Base-by-base conservation (phyloP, 2,113 vertebrate species). In the Opisthocomus hoazin region DNA sequence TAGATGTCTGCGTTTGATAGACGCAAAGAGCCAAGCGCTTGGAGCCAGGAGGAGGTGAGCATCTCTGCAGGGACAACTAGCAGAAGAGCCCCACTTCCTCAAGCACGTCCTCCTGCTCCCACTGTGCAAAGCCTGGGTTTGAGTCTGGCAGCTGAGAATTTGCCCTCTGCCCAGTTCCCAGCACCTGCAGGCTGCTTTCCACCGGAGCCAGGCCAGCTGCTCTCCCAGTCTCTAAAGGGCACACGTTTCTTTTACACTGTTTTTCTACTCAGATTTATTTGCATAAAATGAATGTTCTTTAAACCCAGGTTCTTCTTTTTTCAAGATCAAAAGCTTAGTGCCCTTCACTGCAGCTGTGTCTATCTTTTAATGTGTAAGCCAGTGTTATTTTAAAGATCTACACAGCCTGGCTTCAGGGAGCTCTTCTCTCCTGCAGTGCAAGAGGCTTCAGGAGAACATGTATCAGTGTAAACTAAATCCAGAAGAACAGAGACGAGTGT, bases 141-240 rank as follows among this genome's bases (percentile, higher is more conserved):
- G 81, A 71, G 39, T 18, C 48, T 4, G 1, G 56, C 76, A 92
- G 86, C 51, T 90, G 83, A 39, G 57, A 66, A 51, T 84, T 46
- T 30, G 5, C 60, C 80, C 66, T 61, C 54, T 74, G 75, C 45
- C 58, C 5, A 0, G 9, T 70, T 90, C 86, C 84, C 89, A 94
- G 89, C 90, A 95, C 86, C 89, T 92, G 75, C 76, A 84, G 86
- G 56, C 43, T 94, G 77, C 56, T 77, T 94, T 77, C 77, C 78
- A 53, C 4, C 3, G 2, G 4, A 87, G 68, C 64, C 63, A 45
- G 13, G 4, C 50, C 73, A 71, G 86, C 60, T 94, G 89, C 68
- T 89, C 77, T 56, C 56, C 36, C 5, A 0, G 2, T 75, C 69
- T 82, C 73, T 29, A 71, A 92, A 96, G 94, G 77, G 65, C 77